These are phyloP conservation scores for Platysternon megacephalum DNA, from an alignment of 2,113 vertebrate species.

Conservation along the genomic window DNA sequence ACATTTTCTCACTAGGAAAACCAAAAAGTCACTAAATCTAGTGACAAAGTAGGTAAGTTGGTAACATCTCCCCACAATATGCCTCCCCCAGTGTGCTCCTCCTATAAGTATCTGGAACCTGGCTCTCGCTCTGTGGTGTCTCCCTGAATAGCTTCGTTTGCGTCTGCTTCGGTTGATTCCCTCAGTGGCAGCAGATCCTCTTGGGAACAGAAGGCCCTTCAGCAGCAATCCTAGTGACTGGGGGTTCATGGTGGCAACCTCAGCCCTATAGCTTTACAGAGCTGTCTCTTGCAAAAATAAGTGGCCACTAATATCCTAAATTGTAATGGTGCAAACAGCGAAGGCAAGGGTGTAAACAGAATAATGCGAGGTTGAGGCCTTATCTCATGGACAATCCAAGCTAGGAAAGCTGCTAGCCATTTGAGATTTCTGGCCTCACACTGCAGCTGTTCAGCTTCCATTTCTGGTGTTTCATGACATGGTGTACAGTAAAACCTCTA, in stretches of 20 bases:
- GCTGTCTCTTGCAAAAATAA: accelerated
- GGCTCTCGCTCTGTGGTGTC: too few relatives aligned
- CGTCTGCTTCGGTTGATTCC: background rate
- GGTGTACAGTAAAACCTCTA: too few relatives aligned
- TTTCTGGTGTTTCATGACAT: too few relatives aligned
- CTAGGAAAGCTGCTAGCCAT: background rate
- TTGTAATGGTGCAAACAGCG: background rate
- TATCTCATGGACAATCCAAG: background rate
- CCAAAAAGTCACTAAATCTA: too few relatives aligned
- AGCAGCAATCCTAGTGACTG: too few relatives aligned
- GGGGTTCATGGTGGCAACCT: background rate
- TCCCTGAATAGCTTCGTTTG: background rate
- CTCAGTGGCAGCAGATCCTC: background rate
- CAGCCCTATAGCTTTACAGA: background rate
- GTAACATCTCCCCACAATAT: background rate
- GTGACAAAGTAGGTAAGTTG: too few relatives aligned
- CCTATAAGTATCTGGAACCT: background rate
- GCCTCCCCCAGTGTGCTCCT: too few relatives aligned
- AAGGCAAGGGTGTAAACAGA: background rate
- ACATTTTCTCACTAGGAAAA: too few relatives aligned
- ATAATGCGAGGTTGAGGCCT: constrained; percentile 21
- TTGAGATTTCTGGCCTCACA: background rate
- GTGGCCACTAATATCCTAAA: background rate
- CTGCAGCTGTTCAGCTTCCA: too few relatives aligned
- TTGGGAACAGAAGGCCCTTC: too few relatives aligned